Percentiles rank a stretch among this genome's conserved stretches.
phyloP scores from a whole-genome alignment of 1,140 invertebrate species.

The Drosophila punjabiensis region DNA sequence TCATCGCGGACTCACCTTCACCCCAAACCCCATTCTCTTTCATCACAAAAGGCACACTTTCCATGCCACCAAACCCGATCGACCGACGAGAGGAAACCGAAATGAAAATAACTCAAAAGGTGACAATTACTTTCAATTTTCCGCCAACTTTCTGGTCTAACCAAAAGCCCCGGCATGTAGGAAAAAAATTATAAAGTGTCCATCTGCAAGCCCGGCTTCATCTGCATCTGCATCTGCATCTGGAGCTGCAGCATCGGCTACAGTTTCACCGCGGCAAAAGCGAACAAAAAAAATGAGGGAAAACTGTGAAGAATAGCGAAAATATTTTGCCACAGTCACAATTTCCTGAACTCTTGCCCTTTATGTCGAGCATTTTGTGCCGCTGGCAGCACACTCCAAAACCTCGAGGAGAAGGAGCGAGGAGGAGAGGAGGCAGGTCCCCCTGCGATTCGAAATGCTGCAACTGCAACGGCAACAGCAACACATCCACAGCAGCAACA shows the following conservation, averaged over 20 bases:
- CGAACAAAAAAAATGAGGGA: slow-evolving; percentile 12
- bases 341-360: slow-evolving; percentile 81
- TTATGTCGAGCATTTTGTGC: slow-evolving; percentile 79
- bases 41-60: slow-evolving; percentile 52
- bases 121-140: slow-evolving; percentile 84
- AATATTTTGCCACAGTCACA: slow-evolving; percentile 76
- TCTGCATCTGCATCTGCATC: slow-evolving; percentile 34
- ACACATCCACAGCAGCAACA: slow-evolving; percentile 36
- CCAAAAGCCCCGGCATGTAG: slow-evolving; percentile 26
- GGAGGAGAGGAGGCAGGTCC: slow-evolving; percentile 17
- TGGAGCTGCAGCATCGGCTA: slow-evolving; percentile 50
- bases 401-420: slow-evolving; percentile 7
- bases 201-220: slow-evolving; percentile 27
- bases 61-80: slow-evolving; percentile 31
- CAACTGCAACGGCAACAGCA: slow-evolving; percentile 21
- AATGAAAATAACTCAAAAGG: slow-evolving; percentile 62
- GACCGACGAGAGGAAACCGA: slow-evolving; percentile 24
- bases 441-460: slow-evolving; percentile 56
- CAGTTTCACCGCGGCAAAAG: slow-evolving; percentile 62
- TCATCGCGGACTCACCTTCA: slow-evolving; percentile 56
- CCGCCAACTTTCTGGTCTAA: slow-evolving; percentile 42
- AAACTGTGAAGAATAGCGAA: slow-evolving; percentile 48
- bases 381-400: slow-evolving; percentile 68
- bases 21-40: slow-evolving; percentile 48
- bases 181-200: slow-evolving; percentile 27